phyloP scores from a whole-genome alignment of 2,113 vertebrate genomes.

The Dasyurus viverrinus region DNA sequence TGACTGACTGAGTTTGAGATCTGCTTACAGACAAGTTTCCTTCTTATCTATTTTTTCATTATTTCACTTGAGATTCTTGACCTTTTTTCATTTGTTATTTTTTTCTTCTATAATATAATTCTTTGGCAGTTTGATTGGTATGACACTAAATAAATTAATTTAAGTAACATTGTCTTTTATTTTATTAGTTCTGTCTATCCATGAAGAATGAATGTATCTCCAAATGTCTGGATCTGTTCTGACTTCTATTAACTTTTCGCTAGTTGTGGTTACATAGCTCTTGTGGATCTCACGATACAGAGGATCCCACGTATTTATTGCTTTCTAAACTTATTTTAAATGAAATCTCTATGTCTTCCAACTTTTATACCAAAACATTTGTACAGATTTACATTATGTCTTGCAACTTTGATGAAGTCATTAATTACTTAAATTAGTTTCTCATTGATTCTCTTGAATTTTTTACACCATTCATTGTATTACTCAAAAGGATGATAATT shows the following conservation, averaged over 20 bases:
- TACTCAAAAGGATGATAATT: too few relatives aligned
- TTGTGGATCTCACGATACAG: not conserved
- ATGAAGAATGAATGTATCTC: not conserved
- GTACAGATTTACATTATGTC: not conserved
- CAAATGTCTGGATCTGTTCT: not conserved
- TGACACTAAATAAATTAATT: not conserved
- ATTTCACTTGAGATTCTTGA: not conserved
- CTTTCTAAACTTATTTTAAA: too few relatives aligned
- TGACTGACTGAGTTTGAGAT: not conserved
- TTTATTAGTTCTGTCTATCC: not conserved
- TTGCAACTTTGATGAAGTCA: not conserved
- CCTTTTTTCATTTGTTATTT: not conserved
- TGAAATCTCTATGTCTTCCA: too few relatives aligned
- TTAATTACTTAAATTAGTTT: not conserved
- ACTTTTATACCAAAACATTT: too few relatives aligned
- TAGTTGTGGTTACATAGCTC: not conserved
- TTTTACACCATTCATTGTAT: too few relatives aligned
- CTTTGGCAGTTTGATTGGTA: not conserved
- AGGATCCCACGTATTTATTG: too few relatives aligned
- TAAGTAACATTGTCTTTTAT: not conserved
- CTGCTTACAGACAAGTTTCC: not conserved
- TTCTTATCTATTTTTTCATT: not conserved
- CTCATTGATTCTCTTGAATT: not conserved
- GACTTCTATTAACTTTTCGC: not conserved
- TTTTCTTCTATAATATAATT: not conserved